Conservation (phyloP, 2,888 invertebrate species). For the Cheilosia variabilis region DNA sequence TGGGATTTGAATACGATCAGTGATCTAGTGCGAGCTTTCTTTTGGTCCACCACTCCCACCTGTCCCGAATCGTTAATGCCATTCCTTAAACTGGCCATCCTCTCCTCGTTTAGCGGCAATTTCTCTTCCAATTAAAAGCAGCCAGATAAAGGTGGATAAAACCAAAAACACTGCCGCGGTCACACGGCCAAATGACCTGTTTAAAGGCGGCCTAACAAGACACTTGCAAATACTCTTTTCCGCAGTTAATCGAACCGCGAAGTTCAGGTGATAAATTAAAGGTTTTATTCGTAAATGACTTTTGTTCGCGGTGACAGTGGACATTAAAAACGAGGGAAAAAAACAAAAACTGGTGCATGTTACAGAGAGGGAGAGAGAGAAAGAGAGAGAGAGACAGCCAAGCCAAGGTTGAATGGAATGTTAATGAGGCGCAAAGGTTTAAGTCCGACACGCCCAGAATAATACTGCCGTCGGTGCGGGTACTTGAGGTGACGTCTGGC, state of each 20-base stretch:
- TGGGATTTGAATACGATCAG: constrained; percentile 17
- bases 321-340: constrained; percentile 20
- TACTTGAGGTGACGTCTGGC: constrained; percentile 22
- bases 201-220: constrained; percentile 34
- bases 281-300: constrained; percentile 45
- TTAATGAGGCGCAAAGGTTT: constrained; percentile 65
- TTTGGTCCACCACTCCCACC: constrained; percentile 44
- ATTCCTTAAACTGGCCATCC: constrained; percentile 19
- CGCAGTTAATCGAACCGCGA: constrained; percentile 62
- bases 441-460: constrained; percentile 65
- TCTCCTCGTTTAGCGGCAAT: constrained; percentile 24
- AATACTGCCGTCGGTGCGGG: constrained; percentile 17
- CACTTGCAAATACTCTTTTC: constrained; percentile 48
- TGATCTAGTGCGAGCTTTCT: constrained; percentile 41
- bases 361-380: background rate
- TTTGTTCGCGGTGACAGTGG: constrained; percentile 48
- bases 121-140: constrained; percentile 57
- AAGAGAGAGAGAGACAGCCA: background rate
- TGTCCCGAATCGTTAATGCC: constrained; percentile 27
- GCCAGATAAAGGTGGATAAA: constrained; percentile 22
- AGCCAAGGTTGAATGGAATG: constrained; percentile 61
- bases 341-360: constrained; percentile 27
- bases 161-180: constrained; percentile 3
- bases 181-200: constrained; percentile 65
- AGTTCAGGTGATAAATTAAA: constrained; percentile 65